Evolutionary conservation across 2,888 invertebrate species (phyloP).

Genomic region (Salticus scenicus): DNA sequence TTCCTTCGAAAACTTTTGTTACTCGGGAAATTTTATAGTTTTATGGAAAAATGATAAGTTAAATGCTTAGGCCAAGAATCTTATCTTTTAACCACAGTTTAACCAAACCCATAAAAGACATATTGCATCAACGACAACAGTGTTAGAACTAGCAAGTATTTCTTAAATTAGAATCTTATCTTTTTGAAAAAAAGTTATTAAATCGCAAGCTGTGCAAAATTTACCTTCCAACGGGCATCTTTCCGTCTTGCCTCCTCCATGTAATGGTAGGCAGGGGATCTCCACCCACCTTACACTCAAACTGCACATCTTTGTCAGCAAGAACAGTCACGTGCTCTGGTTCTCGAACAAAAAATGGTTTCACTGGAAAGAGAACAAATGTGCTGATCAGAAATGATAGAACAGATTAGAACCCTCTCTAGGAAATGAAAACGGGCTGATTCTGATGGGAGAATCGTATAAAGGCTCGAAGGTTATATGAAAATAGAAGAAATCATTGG

Average conservation of each 20-base stretch:
- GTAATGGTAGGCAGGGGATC: slow-evolving; percentile 91
- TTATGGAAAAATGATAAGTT: no score
- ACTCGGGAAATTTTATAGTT: no score
- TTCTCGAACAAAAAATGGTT: slow-evolving; percentile 91
- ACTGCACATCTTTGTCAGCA: slow-evolving; percentile 89
- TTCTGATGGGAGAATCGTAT: neutral
- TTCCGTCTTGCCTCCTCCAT: slow-evolving; percentile 91
- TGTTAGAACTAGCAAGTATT: no score
- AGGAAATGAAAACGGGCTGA: neutral
- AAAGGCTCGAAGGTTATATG: no score
- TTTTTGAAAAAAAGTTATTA: no score
- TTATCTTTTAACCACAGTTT: no score
- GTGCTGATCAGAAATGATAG: neutral
- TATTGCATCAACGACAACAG: no score
- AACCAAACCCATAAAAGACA: no score
- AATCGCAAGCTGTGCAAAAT: neutral
- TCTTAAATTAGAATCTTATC: no score
- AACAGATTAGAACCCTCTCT: neutral
- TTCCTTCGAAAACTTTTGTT: no score
- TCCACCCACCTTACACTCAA: slow-evolving; percentile 91
- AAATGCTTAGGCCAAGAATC: no score
- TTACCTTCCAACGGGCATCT: slow-evolving; percentile 83
- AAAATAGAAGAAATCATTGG: no score
- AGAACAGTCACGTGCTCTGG: slow-evolving; percentile 90
- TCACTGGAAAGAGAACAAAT: slow-evolving; percentile 79